Percentiles rank a stretch among this genome's conserved stretches.
phyloP scores from a whole-genome alignment of 2,113 vertebrate genomes.

The Pygoscelis antarcticus region DNA sequence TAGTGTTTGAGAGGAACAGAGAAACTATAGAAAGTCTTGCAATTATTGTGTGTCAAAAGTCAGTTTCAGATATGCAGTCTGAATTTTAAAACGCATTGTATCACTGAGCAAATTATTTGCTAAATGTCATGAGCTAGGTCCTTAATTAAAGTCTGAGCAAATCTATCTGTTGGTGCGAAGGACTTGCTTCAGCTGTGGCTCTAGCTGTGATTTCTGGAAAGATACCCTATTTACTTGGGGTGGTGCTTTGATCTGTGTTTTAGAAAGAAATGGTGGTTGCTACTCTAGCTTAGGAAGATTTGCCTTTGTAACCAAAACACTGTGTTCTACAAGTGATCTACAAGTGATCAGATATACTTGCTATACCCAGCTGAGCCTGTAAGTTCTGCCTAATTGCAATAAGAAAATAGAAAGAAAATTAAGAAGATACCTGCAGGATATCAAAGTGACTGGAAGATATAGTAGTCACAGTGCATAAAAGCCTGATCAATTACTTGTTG shows the following conservation, averaged over 20 bases:
- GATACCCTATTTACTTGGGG: background rate
- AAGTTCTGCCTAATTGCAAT: background rate
- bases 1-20: background rate
- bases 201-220: background rate
- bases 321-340: background rate
- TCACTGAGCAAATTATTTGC: slow-evolving; percentile 7
- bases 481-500: background rate
- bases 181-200: background rate
- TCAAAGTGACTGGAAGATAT: background rate
- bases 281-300: background rate
- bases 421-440: background rate
- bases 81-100: background rate
- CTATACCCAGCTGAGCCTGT: background rate
- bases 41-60: background rate
- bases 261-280: background rate
- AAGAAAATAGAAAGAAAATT: background rate
- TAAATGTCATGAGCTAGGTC: background rate
- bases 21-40: background rate
- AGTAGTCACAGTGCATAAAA: background rate
- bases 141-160: background rate
- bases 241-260: background rate
- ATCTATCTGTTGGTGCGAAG: background rate
- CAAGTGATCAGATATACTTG: background rate
- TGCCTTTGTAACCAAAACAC: background rate
- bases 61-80: background rate